Conservation (phyloP, 2,888 invertebrate genomes). For the Tortrix viridana region DNA sequence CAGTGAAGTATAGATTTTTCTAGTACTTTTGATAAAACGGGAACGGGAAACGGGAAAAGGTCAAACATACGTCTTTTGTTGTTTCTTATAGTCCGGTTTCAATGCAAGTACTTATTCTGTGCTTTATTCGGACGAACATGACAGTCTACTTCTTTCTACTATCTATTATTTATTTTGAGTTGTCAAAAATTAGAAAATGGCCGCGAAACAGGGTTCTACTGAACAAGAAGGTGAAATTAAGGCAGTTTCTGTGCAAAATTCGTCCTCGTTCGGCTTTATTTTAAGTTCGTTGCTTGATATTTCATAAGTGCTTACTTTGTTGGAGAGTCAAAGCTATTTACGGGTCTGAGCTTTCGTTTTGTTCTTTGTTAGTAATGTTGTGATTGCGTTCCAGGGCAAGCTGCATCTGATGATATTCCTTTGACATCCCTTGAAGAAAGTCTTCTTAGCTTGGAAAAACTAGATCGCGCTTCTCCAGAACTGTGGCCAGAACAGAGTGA, state of each 20-base stretch:
- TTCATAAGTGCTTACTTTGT: neutral
- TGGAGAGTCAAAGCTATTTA: neutral
- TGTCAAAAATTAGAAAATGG: slow-evolving; percentile 83
- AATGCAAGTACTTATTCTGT: no score
- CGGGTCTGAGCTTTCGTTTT: slow-evolving; percentile 3
- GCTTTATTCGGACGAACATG: no score
- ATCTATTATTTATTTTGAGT: slow-evolving; percentile 39
- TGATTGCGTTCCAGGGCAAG: slow-evolving; percentile 64
- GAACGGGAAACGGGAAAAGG: no score
- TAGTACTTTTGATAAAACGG: no score
- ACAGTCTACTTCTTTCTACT: slow-evolving; percentile 7
- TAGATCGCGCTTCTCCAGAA: slow-evolving; percentile 97
- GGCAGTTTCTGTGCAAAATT: slow-evolving; percentile 16
- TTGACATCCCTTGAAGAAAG: slow-evolving; percentile 87
- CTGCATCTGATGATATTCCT: slow-evolving; percentile 78
- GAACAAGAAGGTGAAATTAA: slow-evolving; percentile 84
- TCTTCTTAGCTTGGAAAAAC: slow-evolving; percentile 93
- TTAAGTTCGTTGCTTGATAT: slow-evolving; percentile 17
- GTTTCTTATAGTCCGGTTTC: no score
- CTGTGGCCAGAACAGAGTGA: slow-evolving; percentile 98
- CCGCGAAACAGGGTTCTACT: slow-evolving; percentile 86
- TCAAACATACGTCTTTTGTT: no score
- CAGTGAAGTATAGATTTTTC: no score
- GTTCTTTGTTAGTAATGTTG: slow-evolving; percentile 19
- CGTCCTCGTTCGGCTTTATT: neutral